Conservation (phyloP, 2,888 invertebrate genomes). For the Crossocerus cetratus region DNA sequence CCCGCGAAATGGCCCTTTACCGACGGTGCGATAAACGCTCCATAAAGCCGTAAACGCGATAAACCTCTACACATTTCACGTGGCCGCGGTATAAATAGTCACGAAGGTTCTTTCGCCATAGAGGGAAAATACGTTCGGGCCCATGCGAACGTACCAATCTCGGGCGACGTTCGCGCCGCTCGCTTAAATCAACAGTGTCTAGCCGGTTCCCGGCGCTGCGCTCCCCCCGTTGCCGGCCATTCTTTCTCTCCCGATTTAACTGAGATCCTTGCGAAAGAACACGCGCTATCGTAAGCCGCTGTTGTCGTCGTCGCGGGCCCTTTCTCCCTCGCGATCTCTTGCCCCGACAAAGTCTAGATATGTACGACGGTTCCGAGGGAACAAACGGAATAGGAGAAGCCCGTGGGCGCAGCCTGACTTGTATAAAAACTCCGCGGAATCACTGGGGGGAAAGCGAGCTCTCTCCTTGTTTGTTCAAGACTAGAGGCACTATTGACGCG, state of each 20-base stretch:
- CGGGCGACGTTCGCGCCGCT: slow-evolving; percentile 48
- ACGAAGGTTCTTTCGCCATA: slow-evolving; percentile 56
- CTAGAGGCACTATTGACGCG: background rate
- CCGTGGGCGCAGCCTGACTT: background rate
- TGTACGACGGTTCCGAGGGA: slow-evolving; percentile 27
- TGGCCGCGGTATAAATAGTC: slow-evolving; percentile 54
- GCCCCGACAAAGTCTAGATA: slow-evolving; percentile 4
- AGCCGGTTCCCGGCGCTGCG: slow-evolving; percentile 42
- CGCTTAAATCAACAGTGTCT: slow-evolving; percentile 60
- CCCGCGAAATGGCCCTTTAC: slow-evolving; percentile 50
- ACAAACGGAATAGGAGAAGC: slow-evolving; percentile 35
- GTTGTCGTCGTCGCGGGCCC: slow-evolving; percentile 14
- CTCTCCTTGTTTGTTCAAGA: background rate
- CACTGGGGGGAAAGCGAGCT: background rate
- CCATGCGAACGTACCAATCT: slow-evolving; percentile 60
- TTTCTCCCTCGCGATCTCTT: background rate
- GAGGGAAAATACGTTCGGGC: slow-evolving; percentile 58
- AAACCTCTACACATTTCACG: slow-evolving; percentile 53
- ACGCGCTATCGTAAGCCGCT: slow-evolving; percentile 31
- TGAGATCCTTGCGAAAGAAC: slow-evolving; percentile 49
- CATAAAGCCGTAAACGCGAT: slow-evolving; percentile 53
- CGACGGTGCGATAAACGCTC: slow-evolving; percentile 47
- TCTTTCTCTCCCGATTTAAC: slow-evolving; percentile 43
- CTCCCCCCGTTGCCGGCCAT: slow-evolving; percentile 36
- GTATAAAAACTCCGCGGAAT: slow-evolving; percentile 14